A percentile compares a stretch with the other conserved stretches of the same genome.
phyloP scores from a whole-genome alignment of 2,888 invertebrate genomes.

The Scaptomyza polygonia region DNA sequence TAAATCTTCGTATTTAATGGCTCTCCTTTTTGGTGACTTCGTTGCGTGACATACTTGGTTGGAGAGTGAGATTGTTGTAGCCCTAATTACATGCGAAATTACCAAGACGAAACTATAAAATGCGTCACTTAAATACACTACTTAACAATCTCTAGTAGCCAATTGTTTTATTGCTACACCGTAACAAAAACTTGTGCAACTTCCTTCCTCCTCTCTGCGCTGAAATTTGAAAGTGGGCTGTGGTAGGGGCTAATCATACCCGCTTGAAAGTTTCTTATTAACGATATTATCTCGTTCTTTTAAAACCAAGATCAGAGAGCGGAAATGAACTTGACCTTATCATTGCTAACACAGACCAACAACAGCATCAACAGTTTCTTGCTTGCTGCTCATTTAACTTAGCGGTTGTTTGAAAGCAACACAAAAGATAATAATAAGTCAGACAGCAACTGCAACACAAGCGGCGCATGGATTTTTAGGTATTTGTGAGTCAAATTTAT shows the following conservation, averaged over 20 bases:
- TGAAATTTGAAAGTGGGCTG: not conserved
- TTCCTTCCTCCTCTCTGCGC: constrained; percentile 37
- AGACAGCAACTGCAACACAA: constrained; percentile 24
- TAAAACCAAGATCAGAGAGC: constrained; percentile 39
- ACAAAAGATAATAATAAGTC: constrained; percentile 69
- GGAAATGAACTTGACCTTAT: constrained; percentile 79
- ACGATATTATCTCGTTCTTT: constrained; percentile 37
- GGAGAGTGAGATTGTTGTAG: not conserved
- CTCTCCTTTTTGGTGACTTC: not conserved
- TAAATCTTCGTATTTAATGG: accelerated
- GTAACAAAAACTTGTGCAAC: constrained; percentile 61
- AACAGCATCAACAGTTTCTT: constrained; percentile 20
- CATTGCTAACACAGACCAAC: constrained; percentile 33
- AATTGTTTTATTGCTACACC: constrained; percentile 59
- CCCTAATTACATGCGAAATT: constrained; percentile 69
- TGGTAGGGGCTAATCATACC: not conserved
- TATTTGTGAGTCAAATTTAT: constrained; percentile 66
- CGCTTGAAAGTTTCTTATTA: constrained; percentile 20
- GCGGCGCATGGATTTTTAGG: constrained; percentile 32
- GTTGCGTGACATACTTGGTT: no score
- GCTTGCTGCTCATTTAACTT: constrained; percentile 17
- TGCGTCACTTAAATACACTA: constrained; percentile 57
- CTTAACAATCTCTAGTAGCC: constrained; percentile 47
- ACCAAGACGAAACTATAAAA: constrained; percentile 44
- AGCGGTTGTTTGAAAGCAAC: constrained; percentile 47